Conservation (phyloP, 2,888 invertebrate species). For the Plebejus melissa region DNA sequence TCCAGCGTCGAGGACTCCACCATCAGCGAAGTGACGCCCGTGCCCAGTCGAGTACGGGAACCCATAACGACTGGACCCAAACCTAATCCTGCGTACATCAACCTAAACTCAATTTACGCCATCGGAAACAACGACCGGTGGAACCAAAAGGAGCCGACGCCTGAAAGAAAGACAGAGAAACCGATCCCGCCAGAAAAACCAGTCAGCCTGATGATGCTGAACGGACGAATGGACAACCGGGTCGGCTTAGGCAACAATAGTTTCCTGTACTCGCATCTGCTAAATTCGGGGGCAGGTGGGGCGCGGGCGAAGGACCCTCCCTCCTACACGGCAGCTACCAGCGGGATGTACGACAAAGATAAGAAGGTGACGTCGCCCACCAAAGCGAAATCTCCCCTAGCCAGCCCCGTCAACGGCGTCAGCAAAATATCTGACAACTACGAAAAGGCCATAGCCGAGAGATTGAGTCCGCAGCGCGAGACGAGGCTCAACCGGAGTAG, state of each 20-base stretch:
- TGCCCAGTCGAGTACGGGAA: conserved; percentile 38
- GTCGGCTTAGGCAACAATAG: conserved; percentile 69
- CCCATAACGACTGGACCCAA: conserved; percentile 41
- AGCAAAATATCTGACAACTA: conserved; percentile 75
- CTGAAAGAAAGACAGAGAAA: conserved; percentile 62
- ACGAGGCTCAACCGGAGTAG: conserved; percentile 60
- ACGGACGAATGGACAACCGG: conserved; percentile 67
- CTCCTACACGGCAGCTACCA: conserved; percentile 61
- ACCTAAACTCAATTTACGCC: conserved; percentile 71
- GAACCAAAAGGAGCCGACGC: conserved; percentile 43
- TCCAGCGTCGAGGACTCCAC: conserved; percentile 70
- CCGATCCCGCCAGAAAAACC: conserved; percentile 73
- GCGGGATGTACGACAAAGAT: conserved; percentile 54
- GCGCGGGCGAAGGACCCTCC: conserved; percentile 65
- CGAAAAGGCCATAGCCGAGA: conserved; percentile 67
- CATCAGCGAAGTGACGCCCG: conserved; percentile 54
- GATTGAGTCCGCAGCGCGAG: conserved; percentile 63
- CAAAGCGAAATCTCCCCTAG: conserved; percentile 53
- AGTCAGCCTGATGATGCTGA: conserved; percentile 71
- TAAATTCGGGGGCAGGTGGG: conserved; percentile 50
- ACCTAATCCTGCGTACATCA: conserved; percentile 52
- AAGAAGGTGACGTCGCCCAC: conserved; percentile 51
- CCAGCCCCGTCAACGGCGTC: conserved; percentile 65
- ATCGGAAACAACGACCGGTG: conserved; percentile 58
- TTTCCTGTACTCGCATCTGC: conserved; percentile 67